phyloP scores from a whole-genome alignment of 2,113 vertebrate species.

The Bubo blakistoni region DNA sequence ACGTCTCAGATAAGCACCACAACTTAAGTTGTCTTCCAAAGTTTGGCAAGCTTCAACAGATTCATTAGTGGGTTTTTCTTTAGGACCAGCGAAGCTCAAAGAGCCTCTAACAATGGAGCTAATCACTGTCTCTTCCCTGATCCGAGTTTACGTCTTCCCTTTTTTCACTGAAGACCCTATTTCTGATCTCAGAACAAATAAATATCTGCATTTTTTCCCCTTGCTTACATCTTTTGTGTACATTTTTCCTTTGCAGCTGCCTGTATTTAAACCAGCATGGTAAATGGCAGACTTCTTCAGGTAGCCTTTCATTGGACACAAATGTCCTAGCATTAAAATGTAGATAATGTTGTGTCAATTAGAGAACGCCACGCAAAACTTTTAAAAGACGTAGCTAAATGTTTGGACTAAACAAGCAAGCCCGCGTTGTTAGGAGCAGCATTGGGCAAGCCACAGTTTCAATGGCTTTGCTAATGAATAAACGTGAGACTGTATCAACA shows the following conservation, averaged over 20 bases:
- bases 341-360: conserved; percentile 67
- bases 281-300: conserved; percentile 61
- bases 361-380: conserved; percentile 55
- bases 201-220: conserved; percentile 45
- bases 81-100: conserved; percentile 85
- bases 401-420: conserved; percentile 68
- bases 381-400: conserved; percentile 66
- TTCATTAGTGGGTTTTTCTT: conserved; percentile 89
- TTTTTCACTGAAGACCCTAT: conserved; percentile 1
- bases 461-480: conserved; percentile 66
- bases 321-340: conserved; percentile 68
- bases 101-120: conserved; percentile 85
- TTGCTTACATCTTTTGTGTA: conserved; percentile 56
- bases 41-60: conserved; percentile 86
- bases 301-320: conserved; percentile 59
- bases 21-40: conserved; percentile 89
- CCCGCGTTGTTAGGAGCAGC: conserved; percentile 36
- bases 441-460: conserved; percentile 48
- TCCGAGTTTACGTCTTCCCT: conserved; percentile 52
- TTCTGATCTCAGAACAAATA: conserved; percentile 73
- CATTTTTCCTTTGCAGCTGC: conserved; percentile 40
- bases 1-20: conserved; percentile 76
- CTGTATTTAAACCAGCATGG: conserved; percentile 22
- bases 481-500: conserved; percentile 68
- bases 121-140: conserved; percentile 79